Evolutionary conservation across 2,888 invertebrate species (phyloP).

Genomic region (Ethmia dodecea): DNA sequence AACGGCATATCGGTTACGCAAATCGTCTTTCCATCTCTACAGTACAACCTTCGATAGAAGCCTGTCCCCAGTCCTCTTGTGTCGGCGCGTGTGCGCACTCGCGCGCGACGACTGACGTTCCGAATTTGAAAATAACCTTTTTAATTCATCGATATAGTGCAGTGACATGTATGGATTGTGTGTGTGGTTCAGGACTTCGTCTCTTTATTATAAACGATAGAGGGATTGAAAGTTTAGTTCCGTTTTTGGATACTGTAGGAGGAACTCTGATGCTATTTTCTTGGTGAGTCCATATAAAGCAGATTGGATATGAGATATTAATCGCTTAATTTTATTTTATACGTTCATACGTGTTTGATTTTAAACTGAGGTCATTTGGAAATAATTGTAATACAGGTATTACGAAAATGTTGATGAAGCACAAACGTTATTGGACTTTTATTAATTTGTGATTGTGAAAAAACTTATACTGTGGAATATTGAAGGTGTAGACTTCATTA

Average conservation of each 20-base stretch:
- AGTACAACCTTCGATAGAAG: slow-evolving; percentile 43
- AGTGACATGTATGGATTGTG: slow-evolving; percentile 27
- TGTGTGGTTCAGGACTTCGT: slow-evolving; percentile 41
- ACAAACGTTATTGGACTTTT: too few species aligned
- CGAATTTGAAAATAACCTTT: slow-evolving; percentile 15
- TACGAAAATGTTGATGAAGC: too few species aligned
- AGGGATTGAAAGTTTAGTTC: slow-evolving; percentile 52
- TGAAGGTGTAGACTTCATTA: too few species aligned
- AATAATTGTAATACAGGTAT: too few species aligned
- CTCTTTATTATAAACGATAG: slow-evolving; percentile 62
- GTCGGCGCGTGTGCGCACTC: slow-evolving; percentile 57
- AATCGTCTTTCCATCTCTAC: slow-evolving; percentile 35
- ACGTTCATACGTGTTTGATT: too few species aligned
- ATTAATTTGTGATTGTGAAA: too few species aligned
- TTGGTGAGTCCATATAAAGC: too few species aligned
- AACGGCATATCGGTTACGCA: slow-evolving; percentile 34
- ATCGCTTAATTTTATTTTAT: too few species aligned
- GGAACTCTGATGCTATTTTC: too few species aligned
- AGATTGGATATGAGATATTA: too few species aligned
- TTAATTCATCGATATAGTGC: slow-evolving; percentile 28
- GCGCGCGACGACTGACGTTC: slow-evolving; percentile 45
- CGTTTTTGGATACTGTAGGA: slow-evolving; percentile 33
- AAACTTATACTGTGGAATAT: too few species aligned
- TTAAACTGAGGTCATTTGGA: too few species aligned
- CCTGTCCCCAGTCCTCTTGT: slow-evolving; percentile 48